Base-by-base conservation (phyloP, 2,797 vertebrate species). In the Dendrocincla fuliginosa region DNA sequence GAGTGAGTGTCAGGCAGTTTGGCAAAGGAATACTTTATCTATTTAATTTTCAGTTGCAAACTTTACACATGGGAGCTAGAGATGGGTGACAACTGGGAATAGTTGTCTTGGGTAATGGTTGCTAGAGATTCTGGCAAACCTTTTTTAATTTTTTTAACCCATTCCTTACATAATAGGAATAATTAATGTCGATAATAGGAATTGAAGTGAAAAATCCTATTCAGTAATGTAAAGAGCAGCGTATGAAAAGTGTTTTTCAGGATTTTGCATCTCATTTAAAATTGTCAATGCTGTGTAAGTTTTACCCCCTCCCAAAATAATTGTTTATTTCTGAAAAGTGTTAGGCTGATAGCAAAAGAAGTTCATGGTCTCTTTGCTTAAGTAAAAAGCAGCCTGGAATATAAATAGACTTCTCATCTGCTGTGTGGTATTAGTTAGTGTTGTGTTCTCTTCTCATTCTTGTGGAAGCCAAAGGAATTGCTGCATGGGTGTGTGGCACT, bases 31-130 rank as follows among this genome's bases (percentile, higher is more conserved):
- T 41, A 61, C 30, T 77, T 67, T 23, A 47, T 46, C 55, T 82
- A 11, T 74, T 90, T 75, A 53, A 76, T 91, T 85, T 94, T 87
- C 35, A 85, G 41, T 69, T 80, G 49, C 47, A 52, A 59, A 55
- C 37, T 87, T 93, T 78, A 57, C 35, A 53, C 37, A 2, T 37
- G n/a, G 41, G 70, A 83, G 37, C 91, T 89, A 44, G 80, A 90
- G 33, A 71, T 56, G 33, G 28, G 50, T 76, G 59, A 24, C 37
- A 87, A 32, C 42, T 55, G 46, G 39, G 46, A 90, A 20, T 27
- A 47, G n/a, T 56, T 49, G 16, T 50, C 44, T 64, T 47, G 25
- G 63, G 6, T 81, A 77, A 64, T 74, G 53, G 25, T 41, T n/a
- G 5, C 28, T 55, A 59, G 60, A 56, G 59, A 59, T 74, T 88